phyloP scores from a whole-genome alignment of 1,140 invertebrate species.

The Aplysia californica region DNA sequence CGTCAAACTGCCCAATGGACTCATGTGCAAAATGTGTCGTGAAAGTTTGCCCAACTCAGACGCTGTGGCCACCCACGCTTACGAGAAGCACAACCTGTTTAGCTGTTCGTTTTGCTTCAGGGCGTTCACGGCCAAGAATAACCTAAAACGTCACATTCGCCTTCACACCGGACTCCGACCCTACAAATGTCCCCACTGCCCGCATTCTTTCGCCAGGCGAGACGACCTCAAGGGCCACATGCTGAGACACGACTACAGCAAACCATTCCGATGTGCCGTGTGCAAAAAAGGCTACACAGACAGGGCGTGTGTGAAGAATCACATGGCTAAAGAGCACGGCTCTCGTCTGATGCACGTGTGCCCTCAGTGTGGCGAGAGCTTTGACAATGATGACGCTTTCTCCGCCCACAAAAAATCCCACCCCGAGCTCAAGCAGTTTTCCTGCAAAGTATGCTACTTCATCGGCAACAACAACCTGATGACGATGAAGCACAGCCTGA shows the following conservation, averaged over 20 bases:
- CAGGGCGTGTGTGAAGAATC: constrained; percentile 47
- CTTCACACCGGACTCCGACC: constrained; percentile 61
- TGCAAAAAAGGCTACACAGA: constrained; percentile 57
- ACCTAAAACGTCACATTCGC: constrained; percentile 87
- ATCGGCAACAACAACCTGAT: constrained; percentile 48
- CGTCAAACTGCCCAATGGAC: not conserved
- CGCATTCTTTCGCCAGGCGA: constrained; percentile 77
- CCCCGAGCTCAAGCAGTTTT: constrained; percentile 49
- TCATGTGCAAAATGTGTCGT: constrained; percentile 47
- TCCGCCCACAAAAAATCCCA: constrained; percentile 51
- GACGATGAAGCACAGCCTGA: constrained; percentile 50
- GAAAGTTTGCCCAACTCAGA: constrained; percentile 31
- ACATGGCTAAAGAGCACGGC: constrained; percentile 53
- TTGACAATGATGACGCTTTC: constrained; percentile 41
- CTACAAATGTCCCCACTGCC: constrained; percentile 73
- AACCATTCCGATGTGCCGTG: constrained; percentile 50
- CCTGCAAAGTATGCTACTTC: constrained; percentile 49
- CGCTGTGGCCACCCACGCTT: constrained; percentile 49
- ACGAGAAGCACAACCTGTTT: constrained; percentile 42
- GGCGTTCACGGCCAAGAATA: constrained; percentile 66
- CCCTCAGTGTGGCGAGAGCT: constrained; percentile 52
- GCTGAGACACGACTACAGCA: constrained; percentile 69
- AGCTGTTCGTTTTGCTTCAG: constrained; percentile 50
- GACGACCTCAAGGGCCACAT: constrained; percentile 76
- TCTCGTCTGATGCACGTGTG: constrained; percentile 48